Percentiles rank a stretch among this genome's conserved stretches.
Conservation (phyloP, 2,797 vertebrate genomes). For the Sebastolobus altivelis region DNA sequence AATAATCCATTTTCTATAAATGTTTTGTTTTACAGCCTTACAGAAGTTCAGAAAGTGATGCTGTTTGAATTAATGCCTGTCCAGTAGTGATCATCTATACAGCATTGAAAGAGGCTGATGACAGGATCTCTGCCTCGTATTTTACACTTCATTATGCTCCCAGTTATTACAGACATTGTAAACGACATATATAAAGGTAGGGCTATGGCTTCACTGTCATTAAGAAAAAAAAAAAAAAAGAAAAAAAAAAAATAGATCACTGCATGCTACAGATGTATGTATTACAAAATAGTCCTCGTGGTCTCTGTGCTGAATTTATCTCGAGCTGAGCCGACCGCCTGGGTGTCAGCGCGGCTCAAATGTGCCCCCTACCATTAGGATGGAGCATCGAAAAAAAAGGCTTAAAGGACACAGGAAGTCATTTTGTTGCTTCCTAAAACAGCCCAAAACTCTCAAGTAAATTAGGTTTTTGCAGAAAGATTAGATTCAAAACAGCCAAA, state of each 20-base stretch:
- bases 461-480: background rate
- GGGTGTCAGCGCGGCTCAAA: conserved; percentile 43
- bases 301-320: conserved; percentile 39
- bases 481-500: conserved; percentile 25
- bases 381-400: conserved; percentile 38
- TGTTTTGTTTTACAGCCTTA: conserved; percentile 14
- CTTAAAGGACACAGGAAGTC: conserved; percentile 17
- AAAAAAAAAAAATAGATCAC: conserved; percentile 15
- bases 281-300: conserved; percentile 47
- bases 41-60: conserved; percentile 18
- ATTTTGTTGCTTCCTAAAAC: background rate
- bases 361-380: conserved; percentile 36
- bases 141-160: conserved; percentile 23
- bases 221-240: background rate
- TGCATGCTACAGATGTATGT: conserved; percentile 40
- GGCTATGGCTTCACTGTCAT: conserved; percentile 56
- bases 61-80: conserved; percentile 44
- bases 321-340: conserved; percentile 22
- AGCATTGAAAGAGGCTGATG: conserved; percentile 23
- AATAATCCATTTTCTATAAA: conserved; percentile 39
- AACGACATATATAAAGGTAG: conserved; percentile 27
- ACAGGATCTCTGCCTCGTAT: conserved; percentile 5
- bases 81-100: conserved; percentile 14
- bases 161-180: conserved; percentile 36
- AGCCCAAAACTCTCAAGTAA: background rate